Evolutionary conservation across 2,797 vertebrate genomes (phyloP), one percentile per base, ranked within the genome.

Genomic region (Leptoclinus maculatus): DNA sequence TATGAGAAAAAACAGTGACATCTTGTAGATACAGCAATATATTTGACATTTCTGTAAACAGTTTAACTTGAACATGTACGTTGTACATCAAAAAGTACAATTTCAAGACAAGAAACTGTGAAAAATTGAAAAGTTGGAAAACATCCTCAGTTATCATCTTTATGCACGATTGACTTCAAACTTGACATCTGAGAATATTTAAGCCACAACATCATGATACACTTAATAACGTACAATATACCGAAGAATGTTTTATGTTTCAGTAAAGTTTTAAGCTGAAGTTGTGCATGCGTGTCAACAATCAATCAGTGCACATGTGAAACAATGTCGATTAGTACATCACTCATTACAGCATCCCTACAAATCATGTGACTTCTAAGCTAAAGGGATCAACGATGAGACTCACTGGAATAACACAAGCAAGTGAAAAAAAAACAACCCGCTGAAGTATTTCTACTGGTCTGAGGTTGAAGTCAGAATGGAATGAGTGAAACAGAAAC

Each of bases 341-440:
- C 81, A 87, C 80, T 73, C 74, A 47, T 86, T 51, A 89, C 81
- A 83, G 75, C 65, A 77, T 87, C 67, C 83, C 53, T 32, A 85
- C 83, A 80, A 80, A 82, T 51, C 43, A 14, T 43, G 41, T 36
- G 65, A 82, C 64, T 73, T 79, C 68, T 82, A 16, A 39, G 66
- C 59, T 54, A 66, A 87, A 19, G 29, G 23, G 80, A 78, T 78
- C 57, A 36, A 93, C 85, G 72, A 81, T 57, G 63, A 85, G 49
- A 89, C 62, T 74, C 60, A 74, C 10, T 77, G 77, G 56, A 59
- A 71, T 57, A 84, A 76, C 41, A 87, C 79, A 82, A 89, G 81
- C 41, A 62, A 34, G 69, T 51, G 68, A 69, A 38, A 58, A 38
- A 34, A 34, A 34, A 34, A 80, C 62, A 34, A 79, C 66, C 14